Conservation (phyloP, 2,797 vertebrate genomes). For the Ambastaia sidthimunki region DNA sequence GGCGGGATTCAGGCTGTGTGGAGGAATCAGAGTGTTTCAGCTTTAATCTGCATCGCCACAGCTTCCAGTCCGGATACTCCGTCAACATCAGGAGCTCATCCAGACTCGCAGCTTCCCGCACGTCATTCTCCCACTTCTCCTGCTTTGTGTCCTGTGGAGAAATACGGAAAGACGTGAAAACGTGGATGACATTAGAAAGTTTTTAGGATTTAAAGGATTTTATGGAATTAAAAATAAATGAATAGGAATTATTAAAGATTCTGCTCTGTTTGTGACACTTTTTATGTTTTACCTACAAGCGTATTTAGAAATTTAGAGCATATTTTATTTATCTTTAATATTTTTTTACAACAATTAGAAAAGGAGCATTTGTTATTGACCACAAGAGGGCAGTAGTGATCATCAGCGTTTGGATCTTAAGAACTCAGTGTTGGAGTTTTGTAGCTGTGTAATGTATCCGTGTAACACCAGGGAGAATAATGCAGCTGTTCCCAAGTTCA, state of each 20-base stretch:
- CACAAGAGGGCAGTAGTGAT: slow-evolving; percentile 50
- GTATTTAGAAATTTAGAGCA: no score
- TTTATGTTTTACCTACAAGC: no score
- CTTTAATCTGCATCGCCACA: slow-evolving; percentile 91
- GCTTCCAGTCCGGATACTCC: slow-evolving; percentile 92
- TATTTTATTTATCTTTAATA: no score
- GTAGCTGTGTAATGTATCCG: neutral
- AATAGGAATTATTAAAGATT: no score
- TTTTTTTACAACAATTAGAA: no score
- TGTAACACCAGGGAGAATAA: slow-evolving; percentile 7
- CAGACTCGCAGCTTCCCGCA: slow-evolving; percentile 88
- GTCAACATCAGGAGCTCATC: slow-evolving; percentile 90
- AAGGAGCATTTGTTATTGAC: neutral
- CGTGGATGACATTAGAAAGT: no score
- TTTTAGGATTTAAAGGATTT: no score
- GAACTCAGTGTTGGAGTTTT: no score
- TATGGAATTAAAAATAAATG: no score
- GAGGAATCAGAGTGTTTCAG: slow-evolving; percentile 77
- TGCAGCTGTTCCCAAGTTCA: slow-evolving; percentile 42
- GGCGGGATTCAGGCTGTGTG: slow-evolving; percentile 63
- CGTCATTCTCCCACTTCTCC: slow-evolving; percentile 83
- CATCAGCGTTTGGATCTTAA: neutral
- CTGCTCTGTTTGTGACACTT: no score
- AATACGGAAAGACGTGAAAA: neutral
- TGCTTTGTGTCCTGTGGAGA: slow-evolving; percentile 63